These are phyloP conservation scores for Nerophis ophidion DNA, from an alignment of 2,113 vertebrate genomes.

Conservation along the genomic window DNA sequence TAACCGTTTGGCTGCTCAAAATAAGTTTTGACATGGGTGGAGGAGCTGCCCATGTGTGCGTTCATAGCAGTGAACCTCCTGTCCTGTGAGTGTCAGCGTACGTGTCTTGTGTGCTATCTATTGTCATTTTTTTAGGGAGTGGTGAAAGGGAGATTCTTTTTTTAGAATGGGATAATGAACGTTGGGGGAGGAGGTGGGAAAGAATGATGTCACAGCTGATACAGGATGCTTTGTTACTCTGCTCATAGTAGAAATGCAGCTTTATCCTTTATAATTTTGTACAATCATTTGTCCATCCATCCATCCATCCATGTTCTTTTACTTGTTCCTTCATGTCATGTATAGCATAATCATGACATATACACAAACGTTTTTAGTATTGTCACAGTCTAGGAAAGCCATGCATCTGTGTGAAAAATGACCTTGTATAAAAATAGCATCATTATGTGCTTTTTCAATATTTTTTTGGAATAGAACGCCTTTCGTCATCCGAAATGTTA, in stretches of 20 bases:
- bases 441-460: no score
- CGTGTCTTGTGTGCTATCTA: conserved; percentile 21
- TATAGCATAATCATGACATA: no score
- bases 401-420: no score
- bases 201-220: conserved; percentile 46
- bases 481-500: no score
- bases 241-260: conserved; percentile 9
- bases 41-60: conserved; percentile 8
- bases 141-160: conserved; percentile 16
- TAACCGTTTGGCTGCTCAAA: neutral
- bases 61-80: conserved; percentile 13
- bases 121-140: conserved; percentile 25
- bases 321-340: no score
- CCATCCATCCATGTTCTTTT: no score
- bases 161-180: conserved; percentile 41
- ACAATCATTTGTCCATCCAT: no score
- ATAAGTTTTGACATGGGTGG: neutral
- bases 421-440: no score
- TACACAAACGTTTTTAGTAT: no score
- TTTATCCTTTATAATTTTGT: no score
- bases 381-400: no score
- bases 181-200: conserved; percentile 15
- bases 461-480: no score
- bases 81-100: conserved; percentile 20
- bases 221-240: conserved; percentile 34